Percentiles rank a stretch among this genome's conserved stretches.
phyloP scores from a whole-genome alignment of 2,797 vertebrate species.

The Tragopan temminckii region DNA sequence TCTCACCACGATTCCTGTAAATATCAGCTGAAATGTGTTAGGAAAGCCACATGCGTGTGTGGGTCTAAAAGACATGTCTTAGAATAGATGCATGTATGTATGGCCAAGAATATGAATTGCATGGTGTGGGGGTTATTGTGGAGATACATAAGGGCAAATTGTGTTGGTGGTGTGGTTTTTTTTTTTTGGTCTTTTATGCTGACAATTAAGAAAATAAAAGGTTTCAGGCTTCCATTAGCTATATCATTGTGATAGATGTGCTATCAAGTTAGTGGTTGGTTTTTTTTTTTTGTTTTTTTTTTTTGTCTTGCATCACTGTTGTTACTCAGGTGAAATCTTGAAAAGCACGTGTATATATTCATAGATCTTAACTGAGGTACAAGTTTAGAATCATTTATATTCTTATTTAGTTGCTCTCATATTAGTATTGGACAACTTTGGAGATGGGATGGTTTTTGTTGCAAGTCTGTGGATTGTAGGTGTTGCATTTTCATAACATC shows the following conservation, averaged over 20 bases:
- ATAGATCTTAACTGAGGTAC: neutral
- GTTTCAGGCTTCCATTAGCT: neutral
- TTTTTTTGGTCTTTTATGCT: neutral
- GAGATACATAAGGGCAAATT: neutral
- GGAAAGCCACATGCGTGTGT: neutral
- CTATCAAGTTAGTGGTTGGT: neutral
- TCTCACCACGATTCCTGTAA: neutral
- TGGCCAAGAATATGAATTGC: neutral
- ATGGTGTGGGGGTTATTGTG: neutral
- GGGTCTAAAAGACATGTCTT: neutral
- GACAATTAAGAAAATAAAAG: neutral
- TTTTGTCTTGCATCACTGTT: neutral
- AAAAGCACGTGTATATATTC: neutral
- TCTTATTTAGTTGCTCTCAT: neutral
- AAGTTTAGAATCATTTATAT: slow-evolving; percentile 2
- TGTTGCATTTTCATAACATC: slow-evolving; percentile 10
- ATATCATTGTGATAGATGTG: neutral
- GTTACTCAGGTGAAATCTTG: neutral
- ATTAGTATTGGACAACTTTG: neutral
- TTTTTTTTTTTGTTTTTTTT: neutral
- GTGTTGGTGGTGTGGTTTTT: too few species aligned
- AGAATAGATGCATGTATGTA: neutral
- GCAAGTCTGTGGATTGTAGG: neutral
- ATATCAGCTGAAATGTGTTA: neutral
- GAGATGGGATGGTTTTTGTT: neutral